Conservation (phyloP, 2,113 vertebrate species). For the Lepus timidus region DNA sequence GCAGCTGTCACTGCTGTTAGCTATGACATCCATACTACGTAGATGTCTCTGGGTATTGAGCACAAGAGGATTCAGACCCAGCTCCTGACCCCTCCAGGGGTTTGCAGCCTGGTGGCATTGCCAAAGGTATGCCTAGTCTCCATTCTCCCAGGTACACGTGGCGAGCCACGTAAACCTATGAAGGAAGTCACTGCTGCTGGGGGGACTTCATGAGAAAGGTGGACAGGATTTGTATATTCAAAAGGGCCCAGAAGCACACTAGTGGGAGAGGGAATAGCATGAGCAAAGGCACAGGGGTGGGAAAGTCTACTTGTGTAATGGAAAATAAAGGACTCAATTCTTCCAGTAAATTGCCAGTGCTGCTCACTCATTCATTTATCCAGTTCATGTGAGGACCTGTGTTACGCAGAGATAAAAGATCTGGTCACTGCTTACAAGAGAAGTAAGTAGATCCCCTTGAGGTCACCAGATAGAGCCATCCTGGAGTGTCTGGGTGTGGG, state of each 20-base stretch:
- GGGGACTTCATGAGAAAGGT: background rate
- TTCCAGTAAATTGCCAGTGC: background rate
- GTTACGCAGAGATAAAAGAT: background rate
- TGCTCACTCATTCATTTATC: background rate
- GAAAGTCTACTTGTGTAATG: background rate
- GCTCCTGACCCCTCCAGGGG: background rate
- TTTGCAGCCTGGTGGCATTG: background rate
- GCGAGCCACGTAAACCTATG: background rate
- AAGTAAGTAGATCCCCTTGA: background rate
- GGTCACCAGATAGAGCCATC: background rate
- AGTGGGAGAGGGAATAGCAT: background rate
- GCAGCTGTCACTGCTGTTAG: background rate
- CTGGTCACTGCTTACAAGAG: background rate
- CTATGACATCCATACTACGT: background rate
- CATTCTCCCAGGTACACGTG: background rate
- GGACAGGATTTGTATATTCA: background rate
- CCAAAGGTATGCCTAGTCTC: no score
- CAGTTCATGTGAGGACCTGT: background rate
- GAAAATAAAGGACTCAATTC: background rate
- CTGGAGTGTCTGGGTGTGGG: background rate
- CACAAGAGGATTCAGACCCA: background rate
- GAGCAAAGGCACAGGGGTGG: background rate
- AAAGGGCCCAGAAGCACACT: background rate
- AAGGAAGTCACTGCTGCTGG: background rate
- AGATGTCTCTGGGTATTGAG: background rate